Evolutionary conservation across 2,888 invertebrate genomes (phyloP).

Genomic region (Hypselothyrea guttata): DNA sequence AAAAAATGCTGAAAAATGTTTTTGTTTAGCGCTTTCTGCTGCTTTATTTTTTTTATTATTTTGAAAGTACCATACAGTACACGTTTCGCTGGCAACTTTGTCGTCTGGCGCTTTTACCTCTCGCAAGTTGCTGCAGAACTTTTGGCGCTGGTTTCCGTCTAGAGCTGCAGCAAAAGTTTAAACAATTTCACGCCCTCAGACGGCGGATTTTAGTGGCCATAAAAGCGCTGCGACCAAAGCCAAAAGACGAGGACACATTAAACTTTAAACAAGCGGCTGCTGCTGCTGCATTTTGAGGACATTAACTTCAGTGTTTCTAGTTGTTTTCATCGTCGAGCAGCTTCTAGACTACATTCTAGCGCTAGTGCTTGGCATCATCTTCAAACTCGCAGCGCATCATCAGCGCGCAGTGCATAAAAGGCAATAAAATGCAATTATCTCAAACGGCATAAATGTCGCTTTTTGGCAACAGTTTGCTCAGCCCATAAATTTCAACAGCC

Average conservation of each 20-base stretch:
- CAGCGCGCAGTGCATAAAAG: constrained; percentile 61
- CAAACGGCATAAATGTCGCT: constrained; percentile 73
- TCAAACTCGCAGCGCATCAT: background rate
- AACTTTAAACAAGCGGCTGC: constrained; percentile 38
- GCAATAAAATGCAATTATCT: constrained; percentile 76
- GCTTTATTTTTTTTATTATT: no score
- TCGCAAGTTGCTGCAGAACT: constrained; percentile 24
- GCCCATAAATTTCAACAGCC: constrained; percentile 63
- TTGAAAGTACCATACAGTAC: constrained; percentile 8
- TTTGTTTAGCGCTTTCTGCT: background rate
- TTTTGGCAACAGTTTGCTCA: constrained; percentile 67
- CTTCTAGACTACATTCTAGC: constrained; percentile 24
- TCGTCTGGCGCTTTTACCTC: constrained; percentile 35
- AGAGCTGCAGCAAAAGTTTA: constrained; percentile 37
- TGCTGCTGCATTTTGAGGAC: constrained; percentile 42
- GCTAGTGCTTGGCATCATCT: constrained; percentile 3
- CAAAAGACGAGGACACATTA: constrained; percentile 44
- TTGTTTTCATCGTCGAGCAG: background rate
- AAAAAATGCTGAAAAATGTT: constrained; percentile 1
- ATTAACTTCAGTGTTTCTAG: constrained; percentile 34
- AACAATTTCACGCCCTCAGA: constrained; percentile 61
- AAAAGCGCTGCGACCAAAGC: constrained; percentile 47
- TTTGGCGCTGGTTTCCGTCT: constrained; percentile 19
- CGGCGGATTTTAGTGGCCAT: constrained; percentile 48
- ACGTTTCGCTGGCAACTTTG: constrained; percentile 50